Evolutionary conservation across 2,888 invertebrate genomes (phyloP), one percentile per base, ranked within the genome.

Genomic region (Synergus itoensis): DNA sequence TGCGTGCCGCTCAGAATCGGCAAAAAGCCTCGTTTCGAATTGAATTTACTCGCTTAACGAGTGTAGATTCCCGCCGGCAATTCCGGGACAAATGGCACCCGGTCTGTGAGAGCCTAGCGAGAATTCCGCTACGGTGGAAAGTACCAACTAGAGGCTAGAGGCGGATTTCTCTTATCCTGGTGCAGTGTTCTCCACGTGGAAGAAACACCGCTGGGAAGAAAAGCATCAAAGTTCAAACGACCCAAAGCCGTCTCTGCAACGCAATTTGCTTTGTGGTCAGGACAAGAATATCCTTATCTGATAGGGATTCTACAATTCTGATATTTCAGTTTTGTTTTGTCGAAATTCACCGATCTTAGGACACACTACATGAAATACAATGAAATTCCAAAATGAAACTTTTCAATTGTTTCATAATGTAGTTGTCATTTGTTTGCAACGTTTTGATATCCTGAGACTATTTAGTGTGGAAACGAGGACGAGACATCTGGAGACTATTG

Each of bases 1-100:
- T 88, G 90, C 89, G 88, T 87, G 82, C 77, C 45, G 80, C 80
- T 79, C 76, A 79, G 81, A 79, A 86, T 86, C 84, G 85, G 85
- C 86, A 87, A 89, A 89, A 88, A 88, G 85, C 80, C 79, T 77
- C 83, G 16, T 83, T 80, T 78, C 77, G 80, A 81, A 83, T 83
- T 81, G 82, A 83, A 82, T 82, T 83, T 83, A 83, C 79, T 79
- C 81, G 80, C 83, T 79, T 83, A 83, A 83, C 83, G 81, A 82
- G 83, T 82, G 77, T 53, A 81, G 82, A 83, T 82, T 80, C 82
- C 78, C 81, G 81, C 79, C 79, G 64, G 62, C 77, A 43, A 77
- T 45, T 45, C 45, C 36, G 14, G 64, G 77, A 62, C 48, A 77
- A 77, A 67, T 82, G 79, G 79, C 79, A 79, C 79, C 79, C 76